Evolutionary conservation across 2,113 vertebrate genomes (phyloP), one percentile per base, ranked within the genome.

Genomic region (Meles meles): DNA sequence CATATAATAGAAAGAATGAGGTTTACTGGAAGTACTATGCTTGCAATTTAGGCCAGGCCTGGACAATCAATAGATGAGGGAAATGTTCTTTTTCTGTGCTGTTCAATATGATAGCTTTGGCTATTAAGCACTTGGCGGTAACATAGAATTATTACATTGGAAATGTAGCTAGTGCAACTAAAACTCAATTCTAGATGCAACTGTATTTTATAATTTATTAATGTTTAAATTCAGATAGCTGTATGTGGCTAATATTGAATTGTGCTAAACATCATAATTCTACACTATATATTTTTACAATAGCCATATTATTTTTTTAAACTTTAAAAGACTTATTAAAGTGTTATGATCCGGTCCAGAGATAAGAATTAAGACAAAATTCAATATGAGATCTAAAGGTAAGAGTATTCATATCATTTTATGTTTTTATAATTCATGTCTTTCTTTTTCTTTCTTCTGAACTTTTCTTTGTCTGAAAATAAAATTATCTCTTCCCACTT

Each of bases 401-500:
- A 77, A 84, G 83, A 52, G 82, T 82, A 72, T 2, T 27, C 34
- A 39, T 42, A 77, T 44, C 29, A 11, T 92, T 49, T 72, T 87
- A 49, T 94, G 6, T 17, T 87, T 83, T 81, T 69, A 27, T 44
- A 90, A 94, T 47, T 67, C n/a, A n/a, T 8, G 2, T 61, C 0
- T 88, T 88, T 69, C n/a, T 80, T 0, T 52, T 37, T 82, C 10
- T 52, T 67, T 69, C 76, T 69, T 23, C 23, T 84, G 20, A 80
- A 61, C 0, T 20, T 69, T 31, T 74, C 23, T 83, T 79, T 71
- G 5, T 37, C 7, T 57, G 39, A 93, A 95, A 88, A 72, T 91
- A 72, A 96, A 86, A 80, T 57, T 25, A 11, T 13, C 79, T 71
- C 29, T 90, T 96, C 71, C 67, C 67, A 96, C 81, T 86, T 79